Conservation (phyloP, 2,888 invertebrate genomes). For the Rhaphigaster nebulosa region DNA sequence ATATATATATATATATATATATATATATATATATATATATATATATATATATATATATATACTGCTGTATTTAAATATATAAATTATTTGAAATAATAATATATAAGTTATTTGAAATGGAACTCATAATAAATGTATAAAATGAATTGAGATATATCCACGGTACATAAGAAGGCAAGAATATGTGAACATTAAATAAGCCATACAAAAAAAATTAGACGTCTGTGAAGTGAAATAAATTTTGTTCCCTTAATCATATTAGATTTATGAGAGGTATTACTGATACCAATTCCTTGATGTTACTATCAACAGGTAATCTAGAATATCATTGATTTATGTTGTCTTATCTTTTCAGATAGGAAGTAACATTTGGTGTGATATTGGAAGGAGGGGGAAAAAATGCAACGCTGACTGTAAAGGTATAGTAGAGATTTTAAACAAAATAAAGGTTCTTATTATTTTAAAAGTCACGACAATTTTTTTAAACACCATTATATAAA, state of each 20-base stretch:
- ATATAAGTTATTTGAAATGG: too few species aligned
- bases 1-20: too few species aligned
- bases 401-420: constrained; percentile 53
- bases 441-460: too few species aligned
- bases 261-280: not conserved
- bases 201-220: not conserved
- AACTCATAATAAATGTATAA: not conserved
- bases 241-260: not conserved
- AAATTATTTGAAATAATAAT: too few species aligned
- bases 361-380: constrained; percentile 45
- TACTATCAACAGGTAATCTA: not conserved
- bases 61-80: too few species aligned
- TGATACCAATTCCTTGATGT: not conserved
- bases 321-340: not conserved
- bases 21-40: too few species aligned
- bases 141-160: too few species aligned
- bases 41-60: too few species aligned
- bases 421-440: not conserved
- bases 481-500: too few species aligned
- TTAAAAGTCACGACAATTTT: too few species aligned
- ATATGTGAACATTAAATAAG: too few species aligned
- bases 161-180: too few species aligned
- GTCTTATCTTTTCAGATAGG: constrained; percentile 1
- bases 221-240: not conserved
- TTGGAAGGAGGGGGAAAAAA: constrained; percentile 29